A percentile compares a stretch with the other conserved stretches of the same genome.
Conservation (phyloP, 2,113 vertebrate species). For the Garra rufa region DNA sequence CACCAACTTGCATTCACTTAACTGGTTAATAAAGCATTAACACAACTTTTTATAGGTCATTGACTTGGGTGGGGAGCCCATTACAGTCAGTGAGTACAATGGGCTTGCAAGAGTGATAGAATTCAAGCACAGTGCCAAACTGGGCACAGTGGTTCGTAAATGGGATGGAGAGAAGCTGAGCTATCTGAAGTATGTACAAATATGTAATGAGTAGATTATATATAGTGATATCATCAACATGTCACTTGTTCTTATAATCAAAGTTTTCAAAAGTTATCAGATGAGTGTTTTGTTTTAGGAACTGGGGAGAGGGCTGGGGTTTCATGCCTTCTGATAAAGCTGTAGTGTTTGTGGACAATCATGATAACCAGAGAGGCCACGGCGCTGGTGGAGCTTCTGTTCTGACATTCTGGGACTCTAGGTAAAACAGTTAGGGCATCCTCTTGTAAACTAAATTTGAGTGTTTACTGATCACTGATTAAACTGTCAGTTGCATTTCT, state of each 20-base stretch:
- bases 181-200: constrained; percentile 74
- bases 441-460: no score
- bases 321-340: constrained; percentile 83
- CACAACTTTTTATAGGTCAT: constrained; percentile 73
- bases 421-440: not conserved
- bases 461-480: no score
- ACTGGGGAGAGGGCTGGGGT: constrained; percentile 94
- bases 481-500: not conserved
- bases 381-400: constrained; percentile 87
- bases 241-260: not conserved
- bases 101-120: constrained; percentile 78
- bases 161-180: constrained; percentile 81
- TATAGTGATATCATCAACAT: not conserved
- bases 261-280: not conserved
- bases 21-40: not conserved
- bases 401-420: constrained; percentile 88
- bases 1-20: not conserved
- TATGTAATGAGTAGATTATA: not conserved
- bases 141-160: constrained; percentile 79
- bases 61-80: constrained; percentile 76
- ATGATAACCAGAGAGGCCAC: constrained; percentile 92
- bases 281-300: constrained; percentile 71
- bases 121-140: constrained; percentile 79
- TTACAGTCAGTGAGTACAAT: constrained; percentile 73
- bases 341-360: constrained; percentile 93